Conservation (phyloP, 2,888 invertebrate species). For the Empis livida region DNA sequence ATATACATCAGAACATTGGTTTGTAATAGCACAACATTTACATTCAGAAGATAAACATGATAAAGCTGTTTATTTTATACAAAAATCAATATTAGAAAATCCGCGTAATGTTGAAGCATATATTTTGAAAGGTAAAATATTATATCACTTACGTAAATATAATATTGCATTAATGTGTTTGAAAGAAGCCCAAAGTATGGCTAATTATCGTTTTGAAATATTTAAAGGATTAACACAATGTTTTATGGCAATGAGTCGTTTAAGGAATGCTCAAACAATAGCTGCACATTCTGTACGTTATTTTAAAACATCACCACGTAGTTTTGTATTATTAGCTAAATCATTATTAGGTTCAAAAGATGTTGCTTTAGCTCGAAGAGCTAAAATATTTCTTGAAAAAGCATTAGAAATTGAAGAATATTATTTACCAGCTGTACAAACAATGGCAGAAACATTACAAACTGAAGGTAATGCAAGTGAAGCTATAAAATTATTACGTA, state of each 20-base stretch:
- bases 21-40: conserved; percentile 59
- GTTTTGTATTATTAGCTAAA: conserved; percentile 63
- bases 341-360: conserved; percentile 51
- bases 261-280: conserved; percentile 58
- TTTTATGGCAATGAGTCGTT: conserved; percentile 52
- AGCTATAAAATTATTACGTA: conserved; percentile 53
- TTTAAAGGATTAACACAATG: conserved; percentile 67
- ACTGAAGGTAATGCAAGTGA: conserved; percentile 51
- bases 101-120: conserved; percentile 58
- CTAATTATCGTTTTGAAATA: conserved; percentile 43
- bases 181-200: conserved; percentile 24
- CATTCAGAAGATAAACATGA: conserved; percentile 44
- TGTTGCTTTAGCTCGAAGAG: conserved; percentile 39
- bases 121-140: conserved; percentile 47
- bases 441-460: conserved; percentile 56
- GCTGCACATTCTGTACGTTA: conserved; percentile 59
- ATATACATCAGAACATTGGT: conserved; percentile 56
- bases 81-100: conserved; percentile 54
- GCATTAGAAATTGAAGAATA: conserved; percentile 57
- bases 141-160: conserved; percentile 23
- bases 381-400: conserved; percentile 56
- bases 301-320: conserved; percentile 56
- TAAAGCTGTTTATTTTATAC: conserved; percentile 57
- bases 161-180: conserved; percentile 26
- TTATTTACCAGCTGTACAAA: conserved; percentile 59